phyloP scores from a whole-genome alignment of 2,888 invertebrate species.

The Lithophane semibrunnea region DNA sequence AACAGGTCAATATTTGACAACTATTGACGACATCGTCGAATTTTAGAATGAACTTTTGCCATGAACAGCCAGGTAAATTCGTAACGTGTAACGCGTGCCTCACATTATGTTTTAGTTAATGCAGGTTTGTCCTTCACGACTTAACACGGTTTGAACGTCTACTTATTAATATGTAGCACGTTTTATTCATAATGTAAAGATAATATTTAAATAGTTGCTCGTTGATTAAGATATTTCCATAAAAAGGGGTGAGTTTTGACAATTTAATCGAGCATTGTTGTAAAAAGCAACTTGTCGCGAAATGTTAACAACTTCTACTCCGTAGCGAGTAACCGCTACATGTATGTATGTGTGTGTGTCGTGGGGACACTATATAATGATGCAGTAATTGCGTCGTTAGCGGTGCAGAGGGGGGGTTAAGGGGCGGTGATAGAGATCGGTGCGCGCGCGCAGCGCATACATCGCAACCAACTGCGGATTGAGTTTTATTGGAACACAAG shows the following conservation, averaged over 20 bases:
- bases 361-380: slow-evolving; percentile 44
- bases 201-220: not conserved
- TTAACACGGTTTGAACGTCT: not conserved
- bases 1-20: too few relatives aligned
- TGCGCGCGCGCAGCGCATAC: slow-evolving; percentile 44
- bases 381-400: slow-evolving; percentile 53
- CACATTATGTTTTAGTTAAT: too few relatives aligned
- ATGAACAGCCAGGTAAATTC: too few relatives aligned
- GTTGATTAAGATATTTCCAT: slow-evolving; percentile 1
- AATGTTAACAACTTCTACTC: slow-evolving; percentile 36
- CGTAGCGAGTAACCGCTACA: not conserved
- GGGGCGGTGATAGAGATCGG: slow-evolving; percentile 40
- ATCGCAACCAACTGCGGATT: slow-evolving; percentile 17
- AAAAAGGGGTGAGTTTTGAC: slow-evolving; percentile 9
- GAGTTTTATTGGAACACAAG: slow-evolving; percentile 11
- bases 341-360: slow-evolving; percentile 22
- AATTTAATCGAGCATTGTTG: slow-evolving; percentile 14
- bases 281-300: slow-evolving; percentile 11
- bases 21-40: too few relatives aligned
- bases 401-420: not conserved
- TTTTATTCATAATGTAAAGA: not conserved
- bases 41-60: too few relatives aligned
- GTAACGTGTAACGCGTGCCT: not conserved
- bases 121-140: slow-evolving; percentile 4
- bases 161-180: too few relatives aligned